These are phyloP conservation scores for Taurulus bubalis DNA, from an alignment of 2,113 vertebrate species.

Conservation along the genomic window DNA sequence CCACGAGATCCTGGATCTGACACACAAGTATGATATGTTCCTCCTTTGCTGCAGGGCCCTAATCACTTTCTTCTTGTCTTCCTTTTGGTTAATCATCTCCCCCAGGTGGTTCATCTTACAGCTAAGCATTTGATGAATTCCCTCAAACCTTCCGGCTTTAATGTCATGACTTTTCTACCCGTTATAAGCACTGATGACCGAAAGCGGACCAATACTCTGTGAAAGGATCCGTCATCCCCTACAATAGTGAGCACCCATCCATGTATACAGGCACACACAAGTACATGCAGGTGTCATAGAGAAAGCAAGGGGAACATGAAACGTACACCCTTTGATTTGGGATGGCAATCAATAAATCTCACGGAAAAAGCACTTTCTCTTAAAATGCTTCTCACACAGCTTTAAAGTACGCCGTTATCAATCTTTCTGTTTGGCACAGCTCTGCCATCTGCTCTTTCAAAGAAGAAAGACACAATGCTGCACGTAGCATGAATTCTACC, in stretches of 20 bases:
- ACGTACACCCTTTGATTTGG: background rate
- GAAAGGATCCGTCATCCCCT: no score
- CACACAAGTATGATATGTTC: slow-evolving; percentile 62
- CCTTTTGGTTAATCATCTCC: slow-evolving; percentile 25
- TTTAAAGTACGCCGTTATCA: background rate
- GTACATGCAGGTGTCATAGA: slow-evolving; percentile 3
- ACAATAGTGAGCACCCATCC: no score
- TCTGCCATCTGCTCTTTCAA: slow-evolving; percentile 6
- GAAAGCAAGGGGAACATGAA: slow-evolving; percentile 6
- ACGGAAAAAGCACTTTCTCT: slow-evolving; percentile 5
- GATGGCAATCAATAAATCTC: slow-evolving; percentile 43
- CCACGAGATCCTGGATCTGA: slow-evolving; percentile 35
- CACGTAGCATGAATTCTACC: background rate
- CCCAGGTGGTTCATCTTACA: slow-evolving; percentile 59
- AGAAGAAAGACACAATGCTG: no score
- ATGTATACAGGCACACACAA: background rate
- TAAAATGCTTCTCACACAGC: background rate
- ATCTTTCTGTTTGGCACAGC: background rate
- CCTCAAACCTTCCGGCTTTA: slow-evolving; percentile 8
- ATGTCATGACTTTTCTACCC: background rate
- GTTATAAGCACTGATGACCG: no score
- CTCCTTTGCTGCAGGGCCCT: slow-evolving; percentile 7
- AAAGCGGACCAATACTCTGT: no score
- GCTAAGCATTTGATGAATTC: background rate
- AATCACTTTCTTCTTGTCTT: slow-evolving; percentile 22